Base-by-base conservation (phyloP, 2,888 invertebrate genomes). In the Rhagonycha lutea region DNA sequence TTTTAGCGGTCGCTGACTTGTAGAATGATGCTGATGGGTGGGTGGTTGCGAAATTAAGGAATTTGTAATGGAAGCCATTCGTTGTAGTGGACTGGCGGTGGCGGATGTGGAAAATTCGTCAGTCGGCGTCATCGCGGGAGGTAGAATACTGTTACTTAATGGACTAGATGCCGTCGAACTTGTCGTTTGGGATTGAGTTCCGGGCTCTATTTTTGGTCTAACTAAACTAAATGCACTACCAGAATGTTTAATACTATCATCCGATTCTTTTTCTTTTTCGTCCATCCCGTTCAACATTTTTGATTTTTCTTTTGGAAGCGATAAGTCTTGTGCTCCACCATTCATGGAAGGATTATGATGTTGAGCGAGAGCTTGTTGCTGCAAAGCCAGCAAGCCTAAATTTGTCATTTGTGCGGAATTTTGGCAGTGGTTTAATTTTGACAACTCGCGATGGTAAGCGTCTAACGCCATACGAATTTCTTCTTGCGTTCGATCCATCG, bases 21-120 rank as follows among this genome's bases (percentile, higher is more conserved):
- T 92, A 70, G 94, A 90, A 85, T 96, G 96, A 86, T 96, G 96
- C 10, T 95, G 93, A 80, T 96, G 96, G 77, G 95, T 92, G 77
- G 94, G 93, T 75, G 95, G 95, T 90, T 96, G 95, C 80, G 96
- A 96, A 86, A 98, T 97, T 82, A 98, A 91, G 79, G 98, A 98
- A 88, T 98, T 98, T 67, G 98, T 98, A 83, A 98, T 98, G 81
- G 97, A 98, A 78, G 98, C 98, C 98, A 98, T 98, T 85, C 98
- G 91, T 88, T 98, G 98, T 70, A 98, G 89, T 0, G 98, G 98
- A 85, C 97, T 97, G 23, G 97, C 96, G 10, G 96, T 95, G 0
- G 96, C 93, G 3, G 94, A 92, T 78, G 91, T 91, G 71, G 93
- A 91, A 83, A 96, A 95, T 85, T 96, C 96, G 75, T 95, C 94